Evolutionary conservation across 2,888 invertebrate species (phyloP), one percentile per base, ranked within the genome.

Genomic region (Cheilosia soror): DNA sequence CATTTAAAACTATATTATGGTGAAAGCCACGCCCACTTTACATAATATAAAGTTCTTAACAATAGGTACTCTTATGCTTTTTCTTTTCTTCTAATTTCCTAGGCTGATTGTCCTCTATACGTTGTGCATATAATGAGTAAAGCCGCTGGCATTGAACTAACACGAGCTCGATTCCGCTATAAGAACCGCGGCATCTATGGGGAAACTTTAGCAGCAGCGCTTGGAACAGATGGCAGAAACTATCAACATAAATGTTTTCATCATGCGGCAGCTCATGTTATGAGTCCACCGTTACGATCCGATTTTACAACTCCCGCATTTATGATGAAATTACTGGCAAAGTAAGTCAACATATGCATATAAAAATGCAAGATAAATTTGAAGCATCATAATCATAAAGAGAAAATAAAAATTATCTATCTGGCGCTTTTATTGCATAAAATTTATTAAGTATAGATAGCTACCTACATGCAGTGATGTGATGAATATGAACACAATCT

Each of bases 111-210:
- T 89, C 99, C 99, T 4, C 94, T 99, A 86, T 97, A 97, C 94
- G 96, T 99, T 89, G 99, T 99, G 89, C 99, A 99, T 94, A 97
- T 99, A 90, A 99, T 99, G 99, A 98, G 98, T 90, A 97, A 96
- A 93, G 95, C 96, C 85, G 98, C 99, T 3, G 97, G 96, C 76
- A 94, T 96, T 87, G 95, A 96, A 81, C 93, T 99, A 89, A 95
- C 95, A 47, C 92, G 93, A 42, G 96, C 97, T 9, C 94, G 95
- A 87, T 88, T 89, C 60, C 93, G 95, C 68, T 93, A 93, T 15
- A 93, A 93, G 86, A 94, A 93, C 87, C 93, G 93, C 86, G 94
- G 96, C 71, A 95, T 99, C 85, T 97, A 95, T 93, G 99, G 99
- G 37, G 99, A 99, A 93, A 97, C 98, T 0, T 94, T 99, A 88